Base-by-base conservation (phyloP, 1,140 invertebrate genomes). In the Lycorma delicatula region DNA sequence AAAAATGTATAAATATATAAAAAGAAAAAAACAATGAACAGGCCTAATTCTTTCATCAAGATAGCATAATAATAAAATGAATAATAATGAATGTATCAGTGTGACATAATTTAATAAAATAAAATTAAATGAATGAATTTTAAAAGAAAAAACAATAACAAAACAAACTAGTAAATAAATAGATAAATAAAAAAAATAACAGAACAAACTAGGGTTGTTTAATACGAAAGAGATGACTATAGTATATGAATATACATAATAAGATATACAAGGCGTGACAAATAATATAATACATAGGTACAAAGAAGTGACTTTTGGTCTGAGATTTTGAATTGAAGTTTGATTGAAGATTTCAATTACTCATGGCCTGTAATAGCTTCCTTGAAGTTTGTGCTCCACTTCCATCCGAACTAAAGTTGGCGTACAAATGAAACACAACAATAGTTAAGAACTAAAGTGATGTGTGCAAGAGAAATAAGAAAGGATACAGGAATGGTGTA, bases 361-460 rank as follows among this genome's bases (percentile, higher is more conserved):
- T 82, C 80, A 81, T 86, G 76, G 74, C 75, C 75, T 70, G 77
- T 76, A 80, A 93, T 89, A 77, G 88, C 87, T 82, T 92, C 87
- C 83, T 84, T 89, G 89, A 93, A 93, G 86, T 91, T 86, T 79
- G 87, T 81, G 83, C 88, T 91, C 85, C 87, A 86, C 81, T 88
- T 89, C 89, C 89, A 93, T 81, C 87, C 86, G 82, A 87, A 89
- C 87, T 68, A 38, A 38, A 38, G 36, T 38, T 38, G 36, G 36
- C 46, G 46, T 22, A 48, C 18, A 20, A 48, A 22, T 48, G 46
- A 48, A 48, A 48, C 46, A 48, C 46, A 48, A 48, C 13, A 48
- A 48, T 20, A 48, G 25, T 26, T 12, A 48, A 3, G 27, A 38
- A 18, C 13, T 38, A 18, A 13, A 38, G 41, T 20, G 41, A 13